Conservation (phyloP, 92 coral and sea anemone genomes). For the Ricordea florida region DNA sequence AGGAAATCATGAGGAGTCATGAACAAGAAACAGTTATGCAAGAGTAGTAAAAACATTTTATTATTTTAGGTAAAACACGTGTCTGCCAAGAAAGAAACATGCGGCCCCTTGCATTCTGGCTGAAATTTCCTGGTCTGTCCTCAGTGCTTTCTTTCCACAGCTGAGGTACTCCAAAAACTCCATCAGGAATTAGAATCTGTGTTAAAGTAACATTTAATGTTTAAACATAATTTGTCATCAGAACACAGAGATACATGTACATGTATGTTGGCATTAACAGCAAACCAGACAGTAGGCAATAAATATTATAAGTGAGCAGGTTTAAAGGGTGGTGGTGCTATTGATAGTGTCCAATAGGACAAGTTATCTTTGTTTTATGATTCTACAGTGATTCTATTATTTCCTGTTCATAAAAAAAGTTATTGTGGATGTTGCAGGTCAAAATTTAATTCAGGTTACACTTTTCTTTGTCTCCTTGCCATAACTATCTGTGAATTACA, state of each 20-base stretch:
- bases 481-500: too few relatives aligned
- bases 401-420: not conserved
- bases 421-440: not conserved
- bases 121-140: constrained; percentile 67
- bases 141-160: constrained; percentile 54
- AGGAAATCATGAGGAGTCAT: too few relatives aligned
- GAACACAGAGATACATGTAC: not conserved
- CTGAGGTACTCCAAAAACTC: constrained; percentile 51
- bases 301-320: not conserved
- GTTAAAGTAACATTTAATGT: not conserved
- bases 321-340: not conserved
- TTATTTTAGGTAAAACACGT: too few relatives aligned
- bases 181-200: constrained; percentile 44
- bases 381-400: not conserved
- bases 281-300: not conserved
- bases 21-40: too few relatives aligned
- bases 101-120: constrained; percentile 68
- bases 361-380: not conserved
- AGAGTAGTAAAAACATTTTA: too few relatives aligned
- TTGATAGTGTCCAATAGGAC: not conserved
- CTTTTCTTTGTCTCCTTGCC: too few relatives aligned
- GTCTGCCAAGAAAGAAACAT: too few relatives aligned
- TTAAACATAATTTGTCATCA: constrained; percentile 2
- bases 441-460: too few relatives aligned
- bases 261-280: not conserved